These are phyloP conservation scores for Isaurus tuberculatus DNA, from an alignment of 92 coral and sea anemone species.

Conservation along the genomic window DNA sequence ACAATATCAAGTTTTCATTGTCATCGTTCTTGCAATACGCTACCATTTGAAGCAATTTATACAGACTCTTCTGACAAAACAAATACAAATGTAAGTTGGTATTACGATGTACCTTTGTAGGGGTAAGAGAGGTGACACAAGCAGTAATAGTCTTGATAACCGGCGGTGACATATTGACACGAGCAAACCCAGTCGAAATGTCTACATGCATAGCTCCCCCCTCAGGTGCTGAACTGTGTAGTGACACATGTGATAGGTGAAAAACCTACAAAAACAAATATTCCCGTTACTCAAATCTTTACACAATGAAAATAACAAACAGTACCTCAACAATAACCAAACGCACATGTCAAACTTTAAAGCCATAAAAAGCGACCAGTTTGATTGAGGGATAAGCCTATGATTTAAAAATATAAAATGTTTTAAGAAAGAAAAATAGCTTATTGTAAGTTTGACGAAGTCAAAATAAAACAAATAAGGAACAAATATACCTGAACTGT, in stretches of 20 bases:
- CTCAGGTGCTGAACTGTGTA: conserved; percentile 86
- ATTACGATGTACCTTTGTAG: conserved; percentile 66
- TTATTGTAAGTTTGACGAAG: too few species aligned
- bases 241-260: conserved; percentile 74
- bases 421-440: too few species aligned
- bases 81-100: background rate
- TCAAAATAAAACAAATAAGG: too few species aligned
- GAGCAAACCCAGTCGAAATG: conserved; percentile 77
- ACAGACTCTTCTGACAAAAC: background rate
- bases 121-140: conserved; percentile 79
- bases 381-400: too few species aligned
- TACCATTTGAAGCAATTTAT: too few species aligned
- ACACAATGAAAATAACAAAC: background rate
- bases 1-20: background rate
- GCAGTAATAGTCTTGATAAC: conserved; percentile 87
- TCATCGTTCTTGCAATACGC: too few species aligned
- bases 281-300: background rate
- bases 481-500: conserved; percentile 71
- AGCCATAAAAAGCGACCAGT: too few species aligned
- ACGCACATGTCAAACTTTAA: background rate
- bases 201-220: conserved; percentile 89
- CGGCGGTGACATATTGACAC: conserved; percentile 90
- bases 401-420: too few species aligned
- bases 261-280: conserved; percentile 69
- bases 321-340: background rate